Evolutionary conservation across 2,888 invertebrate genomes (phyloP), one percentile per base, ranked within the genome.

Genomic region (Arenicola marina): DNA sequence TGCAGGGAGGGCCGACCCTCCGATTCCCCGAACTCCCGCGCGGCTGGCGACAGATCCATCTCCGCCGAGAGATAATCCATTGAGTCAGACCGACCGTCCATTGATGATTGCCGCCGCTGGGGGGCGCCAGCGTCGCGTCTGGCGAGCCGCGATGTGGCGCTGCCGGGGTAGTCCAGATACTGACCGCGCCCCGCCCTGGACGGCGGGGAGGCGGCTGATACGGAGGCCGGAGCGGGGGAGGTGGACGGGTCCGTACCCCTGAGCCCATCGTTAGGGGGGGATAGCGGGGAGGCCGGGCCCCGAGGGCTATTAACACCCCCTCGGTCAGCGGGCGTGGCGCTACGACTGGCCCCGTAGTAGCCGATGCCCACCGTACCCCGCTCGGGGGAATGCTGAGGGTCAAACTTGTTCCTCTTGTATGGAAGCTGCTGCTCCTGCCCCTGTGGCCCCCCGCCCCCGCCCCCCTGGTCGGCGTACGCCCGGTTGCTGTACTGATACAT

Each of bases 401-500:
- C 18, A 11, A 11, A 7, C 15, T 7, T 24, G 26, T 48, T 48
- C 7, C 26, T 11, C 18, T 24, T 11, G 15, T 48, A 24, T 18
- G 38, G 38, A 18, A 38, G 38, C 11, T 38, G 11, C 18, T 38
- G 11, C n/a, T n/a, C n/a, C n/a, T n/a, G n/a, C n/a, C n/a, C n/a
- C n/a, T n/a, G n/a, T n/a, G n/a, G n/a, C n/a, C n/a, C n/a, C n/a
- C n/a, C n/a, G 18, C 11, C 38, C 11, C 38, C 18, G 18, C 11
- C 38, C 38, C 11, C 11, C 38, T 38, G 38, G 38, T 18, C 24
- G 26, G 11, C 24, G 48, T 48, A 48, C 7, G 48, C 48, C 11
- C 7, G 7, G 26, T 48, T 48, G 48, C 26, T 48, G 26, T 48
- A 48, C 48, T 48, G n/a, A 48, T 48, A 48, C 48, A 48, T 48